Evolutionary conservation across 2,888 invertebrate species (phyloP), one percentile per base, ranked within the genome.

Genomic region (Exocentrus adspersus): DNA sequence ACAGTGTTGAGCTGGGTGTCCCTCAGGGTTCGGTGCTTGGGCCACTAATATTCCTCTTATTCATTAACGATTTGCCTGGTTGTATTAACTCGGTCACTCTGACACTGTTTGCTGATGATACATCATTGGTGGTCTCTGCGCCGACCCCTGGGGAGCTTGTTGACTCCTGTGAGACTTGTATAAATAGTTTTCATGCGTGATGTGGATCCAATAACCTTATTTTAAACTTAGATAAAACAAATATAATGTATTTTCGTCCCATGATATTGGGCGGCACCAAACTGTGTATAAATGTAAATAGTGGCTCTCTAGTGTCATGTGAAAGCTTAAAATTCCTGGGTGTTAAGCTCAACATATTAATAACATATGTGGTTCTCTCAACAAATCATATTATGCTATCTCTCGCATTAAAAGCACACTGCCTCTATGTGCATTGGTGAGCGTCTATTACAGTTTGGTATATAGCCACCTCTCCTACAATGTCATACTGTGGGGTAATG

Each of bases 401-500:
- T 24, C 24, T 24, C 24, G 24, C 7, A 24, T 24, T 24, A 24
- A 24, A 7, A 24, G 7, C 24, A 24, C 24, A 3, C 3, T 24
- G 24, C 24, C 24, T 5, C 7, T 24, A 7, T 5, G 24, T 24
- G 24, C 24, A 24, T 24, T 24, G 7, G 3, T 24, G 24, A 24
- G 7, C 7, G 7, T 24, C 7, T 24, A 24, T 7, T 24, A 24
- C 7, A 24, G 24, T 24, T 24, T 24, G 3, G 24, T 24, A 24
- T 24, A 24, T 7, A 5, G 24, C 7, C 24, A 24, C 24, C 3
- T 5, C 7, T 24, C 24, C 3, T 24, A 52, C 32, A 28, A 14
- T 17, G 52, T 52, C 16, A 32, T 52, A 19, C 17, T 28, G 16
- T 52, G 32, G 52, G 16, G 52, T 32, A 52, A 52, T 32, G 28